Conservation (phyloP, 2,888 invertebrate species). For the Amorpha juglandis region DNA sequence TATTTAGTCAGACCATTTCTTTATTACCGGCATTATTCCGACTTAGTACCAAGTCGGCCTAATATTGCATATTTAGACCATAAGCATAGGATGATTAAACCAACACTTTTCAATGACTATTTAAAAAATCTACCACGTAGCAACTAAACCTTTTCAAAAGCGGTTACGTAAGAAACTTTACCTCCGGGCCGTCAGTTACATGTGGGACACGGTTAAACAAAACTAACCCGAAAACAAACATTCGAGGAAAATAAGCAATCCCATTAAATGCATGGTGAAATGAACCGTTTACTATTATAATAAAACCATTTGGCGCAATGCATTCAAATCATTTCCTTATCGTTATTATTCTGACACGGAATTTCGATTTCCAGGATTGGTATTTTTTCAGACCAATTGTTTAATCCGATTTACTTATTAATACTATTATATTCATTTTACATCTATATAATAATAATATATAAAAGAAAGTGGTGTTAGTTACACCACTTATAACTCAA, state of each 20-base stretch:
- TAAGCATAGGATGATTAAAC: too few relatives aligned
- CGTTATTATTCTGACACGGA: not conserved
- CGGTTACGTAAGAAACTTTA: not conserved
- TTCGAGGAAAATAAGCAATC: slow-evolving; percentile 8
- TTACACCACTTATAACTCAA: too few relatives aligned
- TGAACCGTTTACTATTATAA: not conserved
- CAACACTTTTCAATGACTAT: too few relatives aligned
- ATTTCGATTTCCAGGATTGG: not conserved
- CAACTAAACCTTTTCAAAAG: not conserved
- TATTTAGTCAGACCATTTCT: too few relatives aligned
- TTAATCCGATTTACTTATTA: too few relatives aligned
- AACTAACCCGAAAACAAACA: slow-evolving; percentile 23
- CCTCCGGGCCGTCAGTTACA: not conserved
- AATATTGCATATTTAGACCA: too few relatives aligned
- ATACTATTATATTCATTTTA: too few relatives aligned
- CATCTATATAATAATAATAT: too few relatives aligned
- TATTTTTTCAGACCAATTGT: not conserved
- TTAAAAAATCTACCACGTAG: not conserved
- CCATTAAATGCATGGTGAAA: slow-evolving; percentile 11
- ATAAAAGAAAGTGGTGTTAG: too few relatives aligned
- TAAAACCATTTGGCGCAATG: not conserved
- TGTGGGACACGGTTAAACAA: not conserved
- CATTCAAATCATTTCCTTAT: not conserved
- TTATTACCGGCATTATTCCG: too few relatives aligned
- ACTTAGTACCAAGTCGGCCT: too few relatives aligned